These are phyloP conservation scores for Marronus borbonicus DNA, from an alignment of 2,888 invertebrate species.

Conservation along the genomic window DNA sequence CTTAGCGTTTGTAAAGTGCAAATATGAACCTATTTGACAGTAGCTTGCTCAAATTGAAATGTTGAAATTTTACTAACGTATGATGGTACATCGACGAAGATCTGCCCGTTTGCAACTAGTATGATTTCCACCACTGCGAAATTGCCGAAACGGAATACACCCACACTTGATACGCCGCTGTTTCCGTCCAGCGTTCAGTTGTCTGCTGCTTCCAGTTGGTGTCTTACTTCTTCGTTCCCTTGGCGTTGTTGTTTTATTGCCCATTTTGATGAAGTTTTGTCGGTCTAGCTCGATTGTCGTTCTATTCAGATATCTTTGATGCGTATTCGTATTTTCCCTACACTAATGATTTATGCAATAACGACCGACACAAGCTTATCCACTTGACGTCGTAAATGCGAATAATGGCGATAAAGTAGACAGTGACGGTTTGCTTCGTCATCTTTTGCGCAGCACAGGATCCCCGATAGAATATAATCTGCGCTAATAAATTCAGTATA, in stretches of 20 bases:
- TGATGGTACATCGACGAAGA: no score
- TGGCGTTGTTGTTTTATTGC: conserved; percentile 16
- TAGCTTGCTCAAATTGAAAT: no score
- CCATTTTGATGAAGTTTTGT: conserved; percentile 16
- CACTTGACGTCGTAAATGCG: conserved; percentile 28
- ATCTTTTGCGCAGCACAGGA: neutral
- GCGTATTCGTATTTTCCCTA: conserved; percentile 33
- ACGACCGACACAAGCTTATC: neutral
- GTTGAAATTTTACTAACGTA: no score
- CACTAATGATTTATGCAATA: conserved; percentile 22
- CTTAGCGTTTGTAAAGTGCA: no score
- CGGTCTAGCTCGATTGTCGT: conserved; percentile 9
- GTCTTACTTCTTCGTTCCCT: conserved; percentile 6
- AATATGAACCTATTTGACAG: no score
- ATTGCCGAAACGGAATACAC: no score
- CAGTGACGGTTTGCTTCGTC: conserved; percentile 1
- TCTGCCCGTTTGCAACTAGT: no score
- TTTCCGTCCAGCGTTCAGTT: neutral
- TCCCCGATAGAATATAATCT: neutral
- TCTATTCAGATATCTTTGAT: conserved; percentile 12
- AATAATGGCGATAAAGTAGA: conserved; percentile 19
- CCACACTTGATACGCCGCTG: neutral
- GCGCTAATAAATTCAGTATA: neutral
- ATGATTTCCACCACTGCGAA: no score
- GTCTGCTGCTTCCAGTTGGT: conserved; percentile 1